Evolutionary conservation across 1,140 invertebrate genomes (phyloP), one percentile per base, ranked within the genome.

Genomic region (Drosophila nasuta): DNA sequence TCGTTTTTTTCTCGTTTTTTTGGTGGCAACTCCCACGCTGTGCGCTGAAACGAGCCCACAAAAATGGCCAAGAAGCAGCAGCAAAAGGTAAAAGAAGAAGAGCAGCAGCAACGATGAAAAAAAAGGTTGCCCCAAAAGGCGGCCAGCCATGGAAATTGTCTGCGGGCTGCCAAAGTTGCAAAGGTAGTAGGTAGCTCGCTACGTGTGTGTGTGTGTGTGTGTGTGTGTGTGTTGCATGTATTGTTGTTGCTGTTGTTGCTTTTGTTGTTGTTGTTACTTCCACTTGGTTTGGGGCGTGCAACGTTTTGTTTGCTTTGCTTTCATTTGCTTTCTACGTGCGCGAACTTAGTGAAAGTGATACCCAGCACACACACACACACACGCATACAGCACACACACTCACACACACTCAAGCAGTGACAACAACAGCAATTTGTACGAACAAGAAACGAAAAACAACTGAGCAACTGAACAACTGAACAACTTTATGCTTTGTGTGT

Each of bases 291-390:
- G 65, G 71, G 73, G 62, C 72, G 58, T 75, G 74, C 73, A 76
- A 71, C 73, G 51, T 75, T 69, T 59, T 62, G 63, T 75, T 75
- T 79, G 69, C 69, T 80, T 77, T 87, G 83, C 83, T 87, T 88
- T 87, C 83, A 68, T 87, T 87, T 87, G 83, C 83, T 88, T 88
- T 88, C 83, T 88, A 89, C 75, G 77, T 82, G 85, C 83, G 80
- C 83, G 67, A 81, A 75, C 80, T 45, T 10, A 88, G 83, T 88
- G 83, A 88, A 88, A 88, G 83, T 88, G 83, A 88, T 88, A 88
- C 59, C 73, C 70, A 75, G 48, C 66, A 76, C 54, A 72, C 54
- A 54, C 13, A 59, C 15, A 45, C 25, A 68, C 11, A 41, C 4
- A 63, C 13, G 49, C 13, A 52, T 28, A 73, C 38, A 72, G 35